Percentiles rank a stretch among this genome's conserved stretches.
Conservation (phyloP, 2,113 vertebrate genomes). For the Pedionomus torquatus region DNA sequence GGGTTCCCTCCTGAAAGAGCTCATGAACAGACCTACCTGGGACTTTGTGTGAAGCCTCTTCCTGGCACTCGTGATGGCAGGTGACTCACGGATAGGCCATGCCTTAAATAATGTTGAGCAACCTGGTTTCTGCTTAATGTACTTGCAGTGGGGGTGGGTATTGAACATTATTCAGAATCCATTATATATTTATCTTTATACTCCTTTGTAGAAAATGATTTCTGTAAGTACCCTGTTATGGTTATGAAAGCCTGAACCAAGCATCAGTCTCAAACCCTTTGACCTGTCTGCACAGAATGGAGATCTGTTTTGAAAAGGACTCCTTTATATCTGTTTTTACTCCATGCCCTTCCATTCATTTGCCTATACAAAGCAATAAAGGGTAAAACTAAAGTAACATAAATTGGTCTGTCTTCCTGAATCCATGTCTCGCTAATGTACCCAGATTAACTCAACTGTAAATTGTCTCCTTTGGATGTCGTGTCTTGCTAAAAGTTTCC, state of each 20-base stretch:
- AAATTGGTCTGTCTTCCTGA: conserved; percentile 95
- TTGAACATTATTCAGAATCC: conserved; percentile 40
- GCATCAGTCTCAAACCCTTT: conserved; percentile 62
- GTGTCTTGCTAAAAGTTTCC: conserved; percentile 99
- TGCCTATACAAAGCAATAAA: conserved; percentile 88
- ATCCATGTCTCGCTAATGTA: conserved; percentile 98
- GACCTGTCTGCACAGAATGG: conserved; percentile 55
- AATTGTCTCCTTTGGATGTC: conserved; percentile 97
- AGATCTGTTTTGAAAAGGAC: conserved; percentile 61
- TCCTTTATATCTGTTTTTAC: conserved; percentile 83
- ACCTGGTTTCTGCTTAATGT: conserved; percentile 28
- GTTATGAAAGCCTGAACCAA: conserved; percentile 62
- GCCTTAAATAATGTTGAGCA: background rate
- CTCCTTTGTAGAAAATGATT: conserved; percentile 58
- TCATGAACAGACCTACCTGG: background rate
- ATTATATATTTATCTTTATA: conserved; percentile 64
- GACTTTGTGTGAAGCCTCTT: background rate
- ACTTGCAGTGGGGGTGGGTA: background rate
- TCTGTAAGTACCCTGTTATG: conserved; percentile 62
- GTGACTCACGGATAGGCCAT: background rate
- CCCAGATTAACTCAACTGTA: conserved; percentile 99
- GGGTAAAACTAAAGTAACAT: conserved; percentile 89
- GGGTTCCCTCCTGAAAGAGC: background rate
- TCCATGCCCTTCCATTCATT: conserved; percentile 88
- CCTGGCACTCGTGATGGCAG: background rate